These are phyloP conservation scores for Carpatolechia fugitivella DNA, from an alignment of 2,888 invertebrate species.

Conservation along the genomic window DNA sequence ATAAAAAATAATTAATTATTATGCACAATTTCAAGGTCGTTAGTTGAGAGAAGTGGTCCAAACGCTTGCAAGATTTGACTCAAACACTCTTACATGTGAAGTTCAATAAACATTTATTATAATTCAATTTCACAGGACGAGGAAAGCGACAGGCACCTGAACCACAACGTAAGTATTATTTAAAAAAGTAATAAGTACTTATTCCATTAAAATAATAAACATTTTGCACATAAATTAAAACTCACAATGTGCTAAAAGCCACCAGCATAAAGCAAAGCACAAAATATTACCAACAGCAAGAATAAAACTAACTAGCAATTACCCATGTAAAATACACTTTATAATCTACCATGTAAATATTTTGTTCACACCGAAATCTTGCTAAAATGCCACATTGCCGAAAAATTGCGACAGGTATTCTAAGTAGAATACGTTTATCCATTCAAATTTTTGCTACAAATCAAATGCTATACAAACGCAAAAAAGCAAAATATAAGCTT, in stretches of 20 bases:
- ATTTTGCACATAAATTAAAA: constrained; percentile 22
- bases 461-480: too few relatives aligned
- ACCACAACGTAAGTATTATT: constrained; percentile 40
- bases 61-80: too few relatives aligned
- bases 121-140: constrained; percentile 35
- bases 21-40: too few relatives aligned
- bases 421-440: too few relatives aligned
- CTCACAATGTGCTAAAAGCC: constrained; percentile 32
- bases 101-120: too few relatives aligned
- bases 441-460: too few relatives aligned
- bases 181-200: too few relatives aligned
- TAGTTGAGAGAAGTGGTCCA: too few relatives aligned
- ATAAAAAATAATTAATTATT: too few relatives aligned
- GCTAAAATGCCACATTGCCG: not conserved
- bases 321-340: constrained; percentile 2
- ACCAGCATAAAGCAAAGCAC: constrained; percentile 28
- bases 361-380: constrained; percentile 12
- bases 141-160: constrained; percentile 44
- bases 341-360: not conserved
- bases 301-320: not conserved
- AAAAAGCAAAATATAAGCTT: too few relatives aligned
- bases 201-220: constrained; percentile 6
- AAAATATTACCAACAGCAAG: constrained; percentile 2
- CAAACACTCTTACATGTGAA: too few relatives aligned
- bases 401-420: too few relatives aligned